Base-by-base conservation (phyloP, 2,113 vertebrate species). In the Cacatua alba region DNA sequence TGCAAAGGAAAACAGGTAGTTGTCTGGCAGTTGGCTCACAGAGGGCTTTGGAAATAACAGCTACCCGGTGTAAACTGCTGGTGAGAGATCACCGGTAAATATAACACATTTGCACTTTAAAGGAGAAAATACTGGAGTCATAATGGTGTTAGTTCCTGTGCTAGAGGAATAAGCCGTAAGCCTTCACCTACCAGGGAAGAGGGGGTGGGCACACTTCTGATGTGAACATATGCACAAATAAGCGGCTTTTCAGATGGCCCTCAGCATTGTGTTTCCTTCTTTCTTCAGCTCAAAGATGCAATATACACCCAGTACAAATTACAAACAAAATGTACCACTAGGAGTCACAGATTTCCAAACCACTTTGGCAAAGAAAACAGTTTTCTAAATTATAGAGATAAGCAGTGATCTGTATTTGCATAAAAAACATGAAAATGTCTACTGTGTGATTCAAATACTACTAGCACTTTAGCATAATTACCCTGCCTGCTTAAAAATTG, bases 351-450 rank as follows among this genome's bases (percentile, higher is more conserved):
- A 84, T 89, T 95, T 96, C 49, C 71, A 90, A 96, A 86, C n/a
- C 29, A 80, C 67, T 90, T 82, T 77, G 59, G 53, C 92, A 95
- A 85, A 94, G 69, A 90, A 96, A 96, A 88, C 21, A 70, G 52
- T 91, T 93, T 76, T 86, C 87, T 87, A 90, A 96, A 96, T 90
- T 93, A 92, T 33, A 94, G 67, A 94, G 75, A 91, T 90, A 92
- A 86, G 75, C 41, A 76, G 53, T 83, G 90, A 97, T 90, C 67
- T 65, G 23, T 94, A 96, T 93, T 92, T 94, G 93, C 90, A 94
- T 93, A 95, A 93, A 95, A 90, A 90, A 82, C 67, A 95, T 88
- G 92, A 94, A 95, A 91, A 94, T 55, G 71, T 95, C 94, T 80
- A 82, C 75, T 44, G 28, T 93, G 75, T 94, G 92, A 95, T 92